These are phyloP conservation scores for Eupelmus urozonus DNA, from an alignment of 2,888 invertebrate species.

Conservation along the genomic window DNA sequence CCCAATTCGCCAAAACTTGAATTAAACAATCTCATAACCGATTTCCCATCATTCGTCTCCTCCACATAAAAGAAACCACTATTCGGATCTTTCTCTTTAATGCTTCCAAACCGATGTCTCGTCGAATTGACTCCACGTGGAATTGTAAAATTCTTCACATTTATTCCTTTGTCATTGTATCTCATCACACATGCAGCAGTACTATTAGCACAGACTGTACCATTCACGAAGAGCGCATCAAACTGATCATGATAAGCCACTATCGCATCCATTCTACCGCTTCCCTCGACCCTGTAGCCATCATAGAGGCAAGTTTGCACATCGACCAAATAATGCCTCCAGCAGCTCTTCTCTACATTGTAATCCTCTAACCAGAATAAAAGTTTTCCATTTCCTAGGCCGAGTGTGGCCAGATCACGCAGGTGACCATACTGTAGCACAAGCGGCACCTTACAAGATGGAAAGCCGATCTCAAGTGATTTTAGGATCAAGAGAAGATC, in stretches of 20 bases:
- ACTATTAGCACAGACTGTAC: not conserved
- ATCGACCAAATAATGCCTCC: constrained; percentile 18
- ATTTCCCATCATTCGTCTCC: not conserved
- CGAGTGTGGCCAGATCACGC: not conserved
- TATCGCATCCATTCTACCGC: not conserved
- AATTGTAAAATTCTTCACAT: not conserved
- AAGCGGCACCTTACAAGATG: not conserved
- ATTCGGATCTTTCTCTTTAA: not conserved
- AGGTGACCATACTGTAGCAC: not conserved
- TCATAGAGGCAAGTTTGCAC: not conserved
- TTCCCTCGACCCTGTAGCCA: not conserved
- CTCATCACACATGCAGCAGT: not conserved
- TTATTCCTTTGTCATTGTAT: not conserved
- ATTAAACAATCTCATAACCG: not conserved
- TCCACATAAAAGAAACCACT: not conserved
- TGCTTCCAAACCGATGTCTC: not conserved
- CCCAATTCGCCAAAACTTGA: not conserved
- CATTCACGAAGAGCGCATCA: not conserved
- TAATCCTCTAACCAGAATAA: constrained; percentile 3
- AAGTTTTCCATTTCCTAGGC: constrained; percentile 9
- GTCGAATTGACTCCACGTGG: not conserved
- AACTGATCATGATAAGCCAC: not conserved
- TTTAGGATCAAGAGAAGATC: not conserved
- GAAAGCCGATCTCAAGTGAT: not conserved
- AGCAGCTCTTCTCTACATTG: not conserved